Evolutionary conservation across 1,140 invertebrate species (phyloP), one percentile per base, ranked within the genome.

Genomic region (Scaptodrosophila lebanonensis): DNA sequence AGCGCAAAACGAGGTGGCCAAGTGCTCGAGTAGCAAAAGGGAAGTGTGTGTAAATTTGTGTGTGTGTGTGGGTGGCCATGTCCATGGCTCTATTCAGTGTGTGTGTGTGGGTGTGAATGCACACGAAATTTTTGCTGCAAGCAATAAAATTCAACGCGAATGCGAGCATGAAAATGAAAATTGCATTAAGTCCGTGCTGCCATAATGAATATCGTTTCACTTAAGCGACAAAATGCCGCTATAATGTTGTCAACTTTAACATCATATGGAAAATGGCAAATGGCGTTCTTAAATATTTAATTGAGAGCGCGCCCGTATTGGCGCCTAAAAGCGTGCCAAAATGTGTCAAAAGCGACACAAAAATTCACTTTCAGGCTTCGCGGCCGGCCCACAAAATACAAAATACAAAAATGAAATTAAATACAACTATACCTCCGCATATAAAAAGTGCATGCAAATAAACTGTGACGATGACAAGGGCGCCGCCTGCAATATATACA

Each of bases 91-190:
- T 17, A 39, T n/a, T 35, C 6, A 17, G 7, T 40, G 12, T 54
- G 42, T 45, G 11, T 43, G 40, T 56, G 40, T 43, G 16, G 22
- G 5, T 44, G 25, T 29, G 11, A 42, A 65, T 35, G 38, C 13
- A 66, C 57, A 43, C 56, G 49, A 62, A 72, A 75, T 59, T 75
- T 22, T 50, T 32, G 49, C 57, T 42, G 62, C 40, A 49, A 33
- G 67, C 47, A 66, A 50, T 56, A 61, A 79, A 67, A 49, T 79
- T 58, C 68, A 69, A 62, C 52, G 52, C 50, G 52, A 53, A 49
- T 60, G 49, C 62, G 65, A 17, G 53, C 49, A n/a, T 8, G 35
- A 16, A 38, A 9, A 38, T 38, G 62, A 61, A 65, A 65, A 65
- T 65, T 65, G 62, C 62, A 65, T 65, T 65, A 65, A 65, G 44